Evolutionary conservation across 2,113 vertebrate species (phyloP).

Genomic region (Tetraodon nigroviridis): DNA sequence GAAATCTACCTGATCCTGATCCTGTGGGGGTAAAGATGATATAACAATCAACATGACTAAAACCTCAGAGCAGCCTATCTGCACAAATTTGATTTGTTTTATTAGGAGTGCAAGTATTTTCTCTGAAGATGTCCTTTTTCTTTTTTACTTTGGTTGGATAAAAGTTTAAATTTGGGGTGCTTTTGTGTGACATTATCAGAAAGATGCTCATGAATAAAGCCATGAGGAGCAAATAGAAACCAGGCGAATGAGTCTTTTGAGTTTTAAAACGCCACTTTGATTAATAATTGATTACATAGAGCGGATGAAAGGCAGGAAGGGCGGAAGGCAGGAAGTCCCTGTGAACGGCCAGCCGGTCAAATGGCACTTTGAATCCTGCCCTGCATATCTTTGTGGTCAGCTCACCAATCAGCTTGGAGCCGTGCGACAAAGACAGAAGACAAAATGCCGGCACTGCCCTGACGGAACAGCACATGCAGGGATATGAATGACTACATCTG

Average conservation of each 20-base stretch:
- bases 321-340: conserved; percentile 82
- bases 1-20: conserved; percentile 4
- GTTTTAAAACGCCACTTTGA: conserved; percentile 94
- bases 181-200: conserved; percentile 24
- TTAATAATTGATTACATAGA: conserved; percentile 99
- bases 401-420: conserved; percentile 48
- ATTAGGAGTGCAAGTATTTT: too few relatives aligned
- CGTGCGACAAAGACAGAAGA: conserved; percentile 58
- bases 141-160: too few relatives aligned
- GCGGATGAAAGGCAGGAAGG: conserved; percentile 99
- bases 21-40: not conserved
- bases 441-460: conserved; percentile 56
- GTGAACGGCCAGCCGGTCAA: conserved; percentile 89
- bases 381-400: conserved; percentile 77
- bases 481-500: conserved; percentile 78
- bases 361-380: conserved; percentile 89
- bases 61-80: conserved; percentile 14
- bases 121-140: too few relatives aligned
- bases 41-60: conserved; percentile 29
- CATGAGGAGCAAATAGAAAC: conserved; percentile 55
- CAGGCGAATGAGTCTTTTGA: conserved; percentile 76
- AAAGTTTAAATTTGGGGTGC: too few relatives aligned
- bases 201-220: conserved; percentile 56
- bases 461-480: conserved; percentile 76
- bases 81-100: too few relatives aligned